These are phyloP conservation scores for Papilio protenor DNA, from an alignment of 2,888 invertebrate species.

Conservation along the genomic window DNA sequence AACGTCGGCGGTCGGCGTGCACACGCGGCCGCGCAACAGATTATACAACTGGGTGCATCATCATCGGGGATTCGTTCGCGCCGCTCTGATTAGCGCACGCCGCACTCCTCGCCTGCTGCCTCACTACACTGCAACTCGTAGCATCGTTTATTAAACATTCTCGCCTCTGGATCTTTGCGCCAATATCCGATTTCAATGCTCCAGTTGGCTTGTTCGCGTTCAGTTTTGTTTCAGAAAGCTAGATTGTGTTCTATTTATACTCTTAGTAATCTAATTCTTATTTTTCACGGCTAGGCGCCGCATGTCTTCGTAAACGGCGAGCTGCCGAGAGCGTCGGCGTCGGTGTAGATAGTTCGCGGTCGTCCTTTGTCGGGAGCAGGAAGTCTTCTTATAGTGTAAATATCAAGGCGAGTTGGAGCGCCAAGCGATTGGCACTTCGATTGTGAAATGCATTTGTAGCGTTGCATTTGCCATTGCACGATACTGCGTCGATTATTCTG, in stretches of 20 bases:
- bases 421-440: conserved; percentile 61
- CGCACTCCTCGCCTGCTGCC: conserved; percentile 39
- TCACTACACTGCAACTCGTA: conserved; percentile 33
- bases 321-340: conserved; percentile 43
- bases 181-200: conserved; percentile 70
- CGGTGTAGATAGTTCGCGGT: conserved; percentile 49
- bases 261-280: conserved; percentile 46
- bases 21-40: conserved; percentile 56
- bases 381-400: conserved; percentile 71
- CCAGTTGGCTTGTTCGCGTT: conserved; percentile 63
- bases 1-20: conserved; percentile 50
- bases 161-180: conserved; percentile 57
- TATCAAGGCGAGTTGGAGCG: conserved; percentile 73
- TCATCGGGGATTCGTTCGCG: conserved; percentile 56
- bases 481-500: not conserved
- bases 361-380: conserved; percentile 73
- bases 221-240: conserved; percentile 56
- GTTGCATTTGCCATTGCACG: conserved; percentile 31
- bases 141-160: conserved; percentile 45
- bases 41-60: conserved; percentile 66
- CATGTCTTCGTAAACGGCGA: conserved; percentile 46
- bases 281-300: conserved; percentile 35
- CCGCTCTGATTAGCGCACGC: conserved; percentile 70
- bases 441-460: conserved; percentile 51
- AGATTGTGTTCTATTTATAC: conserved; percentile 48